Conservation (phyloP, 2,113 vertebrate genomes). For the Forbesichthys papilliferus region DNA sequence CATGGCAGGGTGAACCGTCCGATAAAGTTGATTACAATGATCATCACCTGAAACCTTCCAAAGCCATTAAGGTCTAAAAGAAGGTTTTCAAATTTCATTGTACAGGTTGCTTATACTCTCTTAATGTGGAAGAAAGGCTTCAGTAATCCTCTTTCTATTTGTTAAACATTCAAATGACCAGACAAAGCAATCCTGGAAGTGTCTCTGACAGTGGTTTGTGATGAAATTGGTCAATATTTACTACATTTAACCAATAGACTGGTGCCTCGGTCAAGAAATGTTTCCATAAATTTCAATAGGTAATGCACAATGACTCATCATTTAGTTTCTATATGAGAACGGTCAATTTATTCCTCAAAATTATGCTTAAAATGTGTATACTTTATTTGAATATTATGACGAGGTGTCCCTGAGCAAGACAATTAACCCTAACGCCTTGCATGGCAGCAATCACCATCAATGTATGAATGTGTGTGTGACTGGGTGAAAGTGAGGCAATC, state of each 20-base stretch:
- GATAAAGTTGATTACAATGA: background rate
- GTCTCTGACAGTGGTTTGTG: background rate
- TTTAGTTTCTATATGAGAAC: background rate
- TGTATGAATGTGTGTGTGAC: no score
- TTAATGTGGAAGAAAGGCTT: background rate
- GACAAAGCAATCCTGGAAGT: conserved; percentile 9
- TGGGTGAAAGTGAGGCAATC: no score
- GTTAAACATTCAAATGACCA: background rate
- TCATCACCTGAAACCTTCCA: conserved; percentile 1
- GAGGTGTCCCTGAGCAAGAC: no score
- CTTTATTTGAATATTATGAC: background rate
- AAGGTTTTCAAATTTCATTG: conserved; percentile 54
- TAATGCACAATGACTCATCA: background rate
- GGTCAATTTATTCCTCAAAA: no score
- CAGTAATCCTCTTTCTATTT: background rate
- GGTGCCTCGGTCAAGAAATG: background rate
- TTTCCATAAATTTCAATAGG: background rate
- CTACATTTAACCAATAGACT: conserved; percentile 9
- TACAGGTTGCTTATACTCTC: background rate
- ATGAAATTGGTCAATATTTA: conserved; percentile 39
- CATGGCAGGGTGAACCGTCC: background rate
- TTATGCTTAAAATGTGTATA: background rate
- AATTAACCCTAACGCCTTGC: no score
- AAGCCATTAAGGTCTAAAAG: background rate
- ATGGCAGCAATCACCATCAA: no score